Base-by-base conservation (phyloP, 2,113 vertebrate genomes). In the Hyla sarda region DNA sequence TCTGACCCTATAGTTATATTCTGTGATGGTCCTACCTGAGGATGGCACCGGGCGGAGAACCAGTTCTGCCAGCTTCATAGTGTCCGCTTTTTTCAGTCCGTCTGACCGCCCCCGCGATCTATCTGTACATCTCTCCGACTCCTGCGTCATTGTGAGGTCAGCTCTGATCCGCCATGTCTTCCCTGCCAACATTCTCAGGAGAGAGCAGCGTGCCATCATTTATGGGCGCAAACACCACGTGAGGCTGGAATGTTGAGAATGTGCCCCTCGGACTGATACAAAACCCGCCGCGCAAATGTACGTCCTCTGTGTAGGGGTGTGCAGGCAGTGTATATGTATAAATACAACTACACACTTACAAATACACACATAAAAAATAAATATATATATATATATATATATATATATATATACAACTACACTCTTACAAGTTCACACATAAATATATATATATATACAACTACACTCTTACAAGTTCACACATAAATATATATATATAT, bases 71-170 rank as follows among this genome's bases (percentile, higher is more conserved):
- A 37, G 9, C 13, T n/a, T 16, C 65, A 41, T 41, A 56, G 58
- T 37, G 67, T 52, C n/a, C n/a, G n/a, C n/a, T n/a, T n/a, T 34
- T 60, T 56, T 13, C 54, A 23, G 37, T 28, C n/a, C 69, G 2
- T 23, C 9, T 62, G 69, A 82, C 67, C 58, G 47, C 67, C 34
- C 50, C 79, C 88, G 48, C 90, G 87, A 85, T 19, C 30, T 78
- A 84, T 84, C 83, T 76, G 72, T 76, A 76, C 45, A 84, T 84
- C 83, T 84, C 34, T 47, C 23, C 52, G 19, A 34, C 5, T 1
- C 47, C 6, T 84, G 83, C 83, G 83, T 84, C 83, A 84, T 47
- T 65, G 37, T 65, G 73, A 83, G 58, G 82, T 47, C 14, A 81
- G n/a, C 34, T 11, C 21, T 28, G 34, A 58, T 41, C 6, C 9